Percentiles rank a stretch among this genome's conserved stretches.
phyloP scores from a whole-genome alignment of 2,797 vertebrate species.

The Malacoraja senta region DNA sequence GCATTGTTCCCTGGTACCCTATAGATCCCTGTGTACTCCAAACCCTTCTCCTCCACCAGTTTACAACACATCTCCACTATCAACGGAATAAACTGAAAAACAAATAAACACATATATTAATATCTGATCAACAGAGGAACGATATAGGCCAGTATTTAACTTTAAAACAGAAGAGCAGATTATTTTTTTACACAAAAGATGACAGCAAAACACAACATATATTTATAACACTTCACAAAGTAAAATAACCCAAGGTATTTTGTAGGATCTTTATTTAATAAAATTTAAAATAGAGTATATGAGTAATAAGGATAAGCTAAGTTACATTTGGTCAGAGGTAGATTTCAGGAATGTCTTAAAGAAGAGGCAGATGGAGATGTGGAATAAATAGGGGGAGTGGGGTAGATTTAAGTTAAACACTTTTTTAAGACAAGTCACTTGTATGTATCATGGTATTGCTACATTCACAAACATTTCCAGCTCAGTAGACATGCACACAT shows the following conservation, averaged over 20 bases:
- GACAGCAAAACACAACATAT: background rate
- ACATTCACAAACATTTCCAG: background rate
- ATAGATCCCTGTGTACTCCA: conserved; percentile 95
- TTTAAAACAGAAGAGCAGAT: conserved; percentile 4
- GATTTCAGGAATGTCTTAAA: background rate
- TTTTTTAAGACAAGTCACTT: too few relatives aligned
- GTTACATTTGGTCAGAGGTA: background rate
- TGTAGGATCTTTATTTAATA: too few relatives aligned
- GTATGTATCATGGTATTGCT: background rate
- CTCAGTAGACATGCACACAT: accelerated
- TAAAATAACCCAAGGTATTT: too few relatives aligned
- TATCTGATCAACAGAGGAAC: background rate
- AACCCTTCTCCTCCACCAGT: conserved; percentile 85
- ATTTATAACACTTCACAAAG: too few relatives aligned
- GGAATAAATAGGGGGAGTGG: background rate
- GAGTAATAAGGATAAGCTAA: background rate
- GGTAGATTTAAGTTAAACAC: background rate
- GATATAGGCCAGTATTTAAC: background rate
- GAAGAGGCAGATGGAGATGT: background rate
- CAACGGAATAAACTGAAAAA: conserved; percentile 74
- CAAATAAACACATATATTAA: conserved; percentile 38
- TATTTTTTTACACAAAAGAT: background rate
- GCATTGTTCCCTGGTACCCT: conserved; percentile 94
- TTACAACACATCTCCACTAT: conserved; percentile 92
- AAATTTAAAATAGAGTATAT: too few relatives aligned